These are phyloP conservation scores for Stenotaenia linearis DNA, from an alignment of 2,888 invertebrate genomes.

Conservation along the genomic window DNA sequence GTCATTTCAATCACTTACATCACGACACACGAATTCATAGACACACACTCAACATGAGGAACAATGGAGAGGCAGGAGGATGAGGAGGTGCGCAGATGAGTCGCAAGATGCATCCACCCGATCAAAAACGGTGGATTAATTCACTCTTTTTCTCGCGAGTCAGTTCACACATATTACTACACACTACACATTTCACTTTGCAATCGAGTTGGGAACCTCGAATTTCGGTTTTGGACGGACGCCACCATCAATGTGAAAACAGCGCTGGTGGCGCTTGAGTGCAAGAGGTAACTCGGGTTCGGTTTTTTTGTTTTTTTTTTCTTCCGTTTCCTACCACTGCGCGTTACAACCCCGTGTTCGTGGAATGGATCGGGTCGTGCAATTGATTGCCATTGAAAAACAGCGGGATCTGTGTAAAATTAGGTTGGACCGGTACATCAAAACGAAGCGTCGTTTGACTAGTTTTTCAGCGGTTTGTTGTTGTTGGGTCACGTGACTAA, in stretches of 20 bases:
- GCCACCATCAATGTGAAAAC: constrained; percentile 4
- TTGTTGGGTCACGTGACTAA: constrained; percentile 6
- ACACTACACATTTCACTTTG: background rate
- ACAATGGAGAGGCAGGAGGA: constrained; percentile 12
- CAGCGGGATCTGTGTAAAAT: background rate
- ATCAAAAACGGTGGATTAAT: background rate
- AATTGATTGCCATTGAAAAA: constrained; percentile 8
- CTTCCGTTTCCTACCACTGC: background rate
- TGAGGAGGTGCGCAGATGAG: background rate
- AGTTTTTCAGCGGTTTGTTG: constrained; percentile 10
- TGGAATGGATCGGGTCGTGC: background rate
- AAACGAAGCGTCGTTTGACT: no score
- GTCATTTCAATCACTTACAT: constrained; percentile 26
- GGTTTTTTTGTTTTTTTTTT: background rate
- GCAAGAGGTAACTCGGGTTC: background rate
- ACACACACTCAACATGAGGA: background rate
- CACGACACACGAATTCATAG: background rate
- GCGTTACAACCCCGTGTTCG: background rate
- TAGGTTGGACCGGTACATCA: background rate
- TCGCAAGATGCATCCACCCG: background rate
- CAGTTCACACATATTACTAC: background rate
- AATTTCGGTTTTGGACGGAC: constrained; percentile 1
- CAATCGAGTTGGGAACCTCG: background rate
- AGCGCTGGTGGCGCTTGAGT: constrained; percentile 2
- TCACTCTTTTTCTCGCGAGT: background rate